Percentiles rank a stretch among this genome's conserved stretches.
phyloP scores from a whole-genome alignment of 2,797 vertebrate species.

The Austrolebias charrua region DNA sequence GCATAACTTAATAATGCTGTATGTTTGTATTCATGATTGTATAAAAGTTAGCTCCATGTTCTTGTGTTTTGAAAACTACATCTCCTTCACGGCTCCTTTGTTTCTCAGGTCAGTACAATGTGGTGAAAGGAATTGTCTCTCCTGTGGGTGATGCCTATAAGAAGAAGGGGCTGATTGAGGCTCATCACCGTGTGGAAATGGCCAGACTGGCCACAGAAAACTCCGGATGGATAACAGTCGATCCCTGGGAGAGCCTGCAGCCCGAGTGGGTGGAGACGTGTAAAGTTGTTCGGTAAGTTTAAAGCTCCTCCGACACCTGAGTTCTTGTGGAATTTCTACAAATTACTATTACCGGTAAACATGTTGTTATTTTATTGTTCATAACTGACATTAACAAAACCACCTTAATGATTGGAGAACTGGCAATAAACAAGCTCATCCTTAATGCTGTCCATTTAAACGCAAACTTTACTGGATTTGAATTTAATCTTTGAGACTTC shows the following conservation, averaged over 20 bases:
- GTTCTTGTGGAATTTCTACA: background rate
- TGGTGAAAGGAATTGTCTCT: conserved; percentile 93
- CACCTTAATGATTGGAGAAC: background rate
- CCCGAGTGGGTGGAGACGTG: conserved; percentile 90
- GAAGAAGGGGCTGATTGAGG: conserved; percentile 93
- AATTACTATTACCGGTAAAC: too few species aligned
- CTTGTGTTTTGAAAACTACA: background rate
- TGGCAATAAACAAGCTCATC: background rate
- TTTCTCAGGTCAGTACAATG: conserved; percentile 85
- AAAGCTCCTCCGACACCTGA: background rate
- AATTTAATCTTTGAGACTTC: too few species aligned
- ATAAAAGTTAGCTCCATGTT: too few species aligned
- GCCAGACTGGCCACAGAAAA: conserved; percentile 83
- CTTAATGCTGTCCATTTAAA: too few species aligned
- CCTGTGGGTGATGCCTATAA: conserved; percentile 92
- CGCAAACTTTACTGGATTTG: too few species aligned
- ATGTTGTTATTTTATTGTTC: background rate
- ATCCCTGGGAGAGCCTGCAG: conserved; percentile 90
- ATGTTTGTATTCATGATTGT: too few species aligned
- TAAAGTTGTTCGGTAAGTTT: conserved; percentile 86
- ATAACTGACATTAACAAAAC: background rate
- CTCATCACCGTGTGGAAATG: conserved; percentile 88
- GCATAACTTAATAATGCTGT: too few species aligned
- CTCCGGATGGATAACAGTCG: conserved; percentile 89
- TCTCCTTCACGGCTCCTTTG: background rate